Evolutionary conservation across 2,113 vertebrate species (phyloP).

Genomic region (Lates calcarifer): DNA sequence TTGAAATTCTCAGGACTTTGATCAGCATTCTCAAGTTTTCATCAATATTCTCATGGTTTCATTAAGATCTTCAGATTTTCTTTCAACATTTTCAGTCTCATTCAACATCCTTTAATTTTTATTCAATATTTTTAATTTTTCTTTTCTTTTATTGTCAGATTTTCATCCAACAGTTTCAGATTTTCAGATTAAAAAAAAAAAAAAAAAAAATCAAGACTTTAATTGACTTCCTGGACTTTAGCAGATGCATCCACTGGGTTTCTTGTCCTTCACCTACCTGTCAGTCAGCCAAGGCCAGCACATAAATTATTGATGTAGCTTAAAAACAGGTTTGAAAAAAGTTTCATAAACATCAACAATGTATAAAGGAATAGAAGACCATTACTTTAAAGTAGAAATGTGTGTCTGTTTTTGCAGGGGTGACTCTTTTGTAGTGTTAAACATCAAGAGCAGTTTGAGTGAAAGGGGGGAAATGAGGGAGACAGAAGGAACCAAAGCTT

Average conservation of each 20-base stretch:
- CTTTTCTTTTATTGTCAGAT: too few relatives aligned
- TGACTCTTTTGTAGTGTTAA: conserved; percentile 72
- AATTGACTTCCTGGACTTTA: conserved; percentile 11
- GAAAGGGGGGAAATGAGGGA: conserved; percentile 68
- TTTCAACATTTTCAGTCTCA: not conserved
- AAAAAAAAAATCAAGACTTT: conserved; percentile 9
- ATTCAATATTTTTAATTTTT: not conserved
- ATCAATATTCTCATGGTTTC: not conserved
- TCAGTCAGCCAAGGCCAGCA: conserved; percentile 34
- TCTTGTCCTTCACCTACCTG: conserved; percentile 6
- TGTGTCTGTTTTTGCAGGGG: conserved; percentile 43
- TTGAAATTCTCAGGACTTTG: not conserved
- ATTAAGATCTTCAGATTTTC: too few relatives aligned
- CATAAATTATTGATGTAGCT: conserved; percentile 6
- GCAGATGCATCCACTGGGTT: not conserved
- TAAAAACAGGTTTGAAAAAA: conserved; percentile 38
- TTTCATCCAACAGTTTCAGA: not conserved
- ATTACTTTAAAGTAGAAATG: conserved; percentile 52
- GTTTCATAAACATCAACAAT: conserved; percentile 41
- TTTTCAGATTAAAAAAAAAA: too few relatives aligned
- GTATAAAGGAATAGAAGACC: conserved; percentile 7
- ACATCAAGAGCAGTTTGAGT: conserved; percentile 76
- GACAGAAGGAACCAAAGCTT: conserved; percentile 74
- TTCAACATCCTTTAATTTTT: not conserved
- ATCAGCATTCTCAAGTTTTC: not conserved